Evolutionary conservation across 2,888 invertebrate genomes (phyloP).

Genomic region (Nomada lathburiana): DNA sequence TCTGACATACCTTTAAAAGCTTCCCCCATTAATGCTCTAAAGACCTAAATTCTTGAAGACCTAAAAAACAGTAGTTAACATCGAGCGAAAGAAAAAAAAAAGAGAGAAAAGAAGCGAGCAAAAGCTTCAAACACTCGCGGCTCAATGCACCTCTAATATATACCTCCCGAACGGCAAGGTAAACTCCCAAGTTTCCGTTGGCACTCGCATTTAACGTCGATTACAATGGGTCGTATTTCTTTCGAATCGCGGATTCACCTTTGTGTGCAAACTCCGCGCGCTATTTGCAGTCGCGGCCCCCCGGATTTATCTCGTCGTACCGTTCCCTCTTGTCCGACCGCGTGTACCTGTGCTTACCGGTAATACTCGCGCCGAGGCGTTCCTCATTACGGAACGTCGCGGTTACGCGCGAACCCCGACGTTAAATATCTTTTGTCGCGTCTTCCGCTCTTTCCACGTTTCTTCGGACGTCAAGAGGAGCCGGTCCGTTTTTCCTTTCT

Average conservation of each 20-base stretch:
- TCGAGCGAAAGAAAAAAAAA: too few species aligned
- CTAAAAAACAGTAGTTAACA: too few species aligned
- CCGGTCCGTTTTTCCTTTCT: too few species aligned
- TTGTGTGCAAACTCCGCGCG: constrained; percentile 5
- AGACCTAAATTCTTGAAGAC: too few species aligned
- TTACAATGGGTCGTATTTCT: constrained; percentile 18
- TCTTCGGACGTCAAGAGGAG: too few species aligned
- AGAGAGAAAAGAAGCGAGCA: too few species aligned
- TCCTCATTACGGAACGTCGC: constrained; percentile 37
- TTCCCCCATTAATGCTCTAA: too few species aligned
- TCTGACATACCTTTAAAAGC: too few species aligned
- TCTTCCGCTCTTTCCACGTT: not conserved
- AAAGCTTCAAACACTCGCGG: too few species aligned
- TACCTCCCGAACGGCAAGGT: too few species aligned
- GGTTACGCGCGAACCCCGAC: constrained; percentile 18
- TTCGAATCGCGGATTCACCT: constrained; percentile 14
- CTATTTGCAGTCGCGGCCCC: not conserved
- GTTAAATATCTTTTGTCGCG: constrained; percentile 37
- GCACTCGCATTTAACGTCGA: constrained; percentile 8
- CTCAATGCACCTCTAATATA: too few species aligned
- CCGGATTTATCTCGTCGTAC: constrained; percentile 20
- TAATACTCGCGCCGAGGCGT: not conserved
- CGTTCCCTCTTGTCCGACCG: not conserved
- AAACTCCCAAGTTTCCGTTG: not conserved
- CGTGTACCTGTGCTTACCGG: constrained; percentile 5